Percentiles rank a stretch among this genome's conserved stretches.
phyloP scores from a whole-genome alignment of 2,888 invertebrate species.

The Trypoxylon attenuatum region DNA sequence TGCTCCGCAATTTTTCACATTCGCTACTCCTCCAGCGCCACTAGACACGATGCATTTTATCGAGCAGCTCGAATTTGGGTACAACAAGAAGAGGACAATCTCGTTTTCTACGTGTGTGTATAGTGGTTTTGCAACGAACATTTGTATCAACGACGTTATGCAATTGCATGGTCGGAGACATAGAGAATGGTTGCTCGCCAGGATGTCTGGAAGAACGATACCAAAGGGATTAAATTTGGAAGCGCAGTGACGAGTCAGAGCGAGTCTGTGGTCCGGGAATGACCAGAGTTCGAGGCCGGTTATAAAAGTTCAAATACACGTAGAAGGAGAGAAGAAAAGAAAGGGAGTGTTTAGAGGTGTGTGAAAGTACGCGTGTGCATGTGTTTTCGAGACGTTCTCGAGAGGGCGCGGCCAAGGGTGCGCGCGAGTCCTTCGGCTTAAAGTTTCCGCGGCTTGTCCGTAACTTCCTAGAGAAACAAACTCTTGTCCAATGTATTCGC shows the following conservation, averaged over 20 bases:
- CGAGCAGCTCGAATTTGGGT: too few relatives aligned
- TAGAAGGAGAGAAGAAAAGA: neutral
- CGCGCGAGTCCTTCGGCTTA: neutral
- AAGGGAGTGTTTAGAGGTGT: neutral
- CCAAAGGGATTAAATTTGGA: conserved; percentile 36
- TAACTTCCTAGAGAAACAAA: conserved; percentile 49
- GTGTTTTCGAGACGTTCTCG: too few relatives aligned
- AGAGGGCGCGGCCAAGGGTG: too few relatives aligned
- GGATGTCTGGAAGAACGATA: conserved; percentile 14
- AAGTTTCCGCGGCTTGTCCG: neutral
- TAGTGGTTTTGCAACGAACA: too few relatives aligned
- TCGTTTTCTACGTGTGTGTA: too few relatives aligned
- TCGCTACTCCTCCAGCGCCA: too few relatives aligned
- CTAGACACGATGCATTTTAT: too few relatives aligned
- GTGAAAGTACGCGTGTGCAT: neutral
- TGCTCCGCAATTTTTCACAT: too few relatives aligned
- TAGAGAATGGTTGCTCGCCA: neutral
- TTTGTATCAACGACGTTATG: too few relatives aligned
- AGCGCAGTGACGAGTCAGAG: conserved; percentile 22
- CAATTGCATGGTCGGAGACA: too few relatives aligned
- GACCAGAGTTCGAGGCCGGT: conserved; percentile 41
- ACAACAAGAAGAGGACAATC: too few relatives aligned
- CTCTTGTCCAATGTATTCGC: conserved; percentile 57
- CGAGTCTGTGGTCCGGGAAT: conserved; percentile 35
- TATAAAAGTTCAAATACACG: conserved; percentile 53